Percentiles rank a stretch among this genome's conserved stretches.
Evolutionary conservation across 2,113 vertebrate genomes (phyloP).

Genomic region (Sula dactylatra): DNA sequence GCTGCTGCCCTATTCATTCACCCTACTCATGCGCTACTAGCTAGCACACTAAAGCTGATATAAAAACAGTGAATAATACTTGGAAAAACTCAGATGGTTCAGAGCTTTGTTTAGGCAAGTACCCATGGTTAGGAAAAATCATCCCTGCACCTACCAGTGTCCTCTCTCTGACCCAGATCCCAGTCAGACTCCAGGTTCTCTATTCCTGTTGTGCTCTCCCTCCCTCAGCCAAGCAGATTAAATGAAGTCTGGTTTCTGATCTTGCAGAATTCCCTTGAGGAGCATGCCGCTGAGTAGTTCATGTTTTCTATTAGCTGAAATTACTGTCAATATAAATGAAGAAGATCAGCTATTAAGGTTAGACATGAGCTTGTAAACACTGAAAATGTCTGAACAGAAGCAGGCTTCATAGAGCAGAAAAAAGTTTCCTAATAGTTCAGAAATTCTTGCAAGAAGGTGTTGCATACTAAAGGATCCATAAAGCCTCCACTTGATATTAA

Average conservation of each 20-base stretch:
- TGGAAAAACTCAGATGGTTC: background rate
- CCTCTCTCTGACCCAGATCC: background rate
- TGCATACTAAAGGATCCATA: background rate
- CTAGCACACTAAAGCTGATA: background rate
- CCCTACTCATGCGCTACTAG: background rate
- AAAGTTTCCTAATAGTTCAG: background rate
- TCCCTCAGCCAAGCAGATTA: background rate
- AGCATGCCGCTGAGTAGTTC: background rate
- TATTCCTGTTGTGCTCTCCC: background rate
- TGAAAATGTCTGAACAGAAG: background rate
- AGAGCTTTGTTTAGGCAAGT: background rate
- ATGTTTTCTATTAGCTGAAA: slow-evolving; percentile 42
- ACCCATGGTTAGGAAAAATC: background rate
- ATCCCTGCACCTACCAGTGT: background rate
- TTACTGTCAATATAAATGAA: slow-evolving; percentile 55
- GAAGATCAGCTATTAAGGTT: background rate
- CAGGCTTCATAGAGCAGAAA: background rate
- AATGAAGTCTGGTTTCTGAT: background rate
- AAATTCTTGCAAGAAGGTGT: background rate
- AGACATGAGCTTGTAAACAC: background rate
- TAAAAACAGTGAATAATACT: background rate
- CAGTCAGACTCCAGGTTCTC: background rate
- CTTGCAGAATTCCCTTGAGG: slow-evolving; percentile 1
- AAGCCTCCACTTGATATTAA: background rate
- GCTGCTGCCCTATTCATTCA: background rate